A percentile compares a stretch with the other conserved stretches of the same genome.
phyloP scores from a whole-genome alignment of 2,888 invertebrate genomes.

The Drosophila leonis region DNA sequence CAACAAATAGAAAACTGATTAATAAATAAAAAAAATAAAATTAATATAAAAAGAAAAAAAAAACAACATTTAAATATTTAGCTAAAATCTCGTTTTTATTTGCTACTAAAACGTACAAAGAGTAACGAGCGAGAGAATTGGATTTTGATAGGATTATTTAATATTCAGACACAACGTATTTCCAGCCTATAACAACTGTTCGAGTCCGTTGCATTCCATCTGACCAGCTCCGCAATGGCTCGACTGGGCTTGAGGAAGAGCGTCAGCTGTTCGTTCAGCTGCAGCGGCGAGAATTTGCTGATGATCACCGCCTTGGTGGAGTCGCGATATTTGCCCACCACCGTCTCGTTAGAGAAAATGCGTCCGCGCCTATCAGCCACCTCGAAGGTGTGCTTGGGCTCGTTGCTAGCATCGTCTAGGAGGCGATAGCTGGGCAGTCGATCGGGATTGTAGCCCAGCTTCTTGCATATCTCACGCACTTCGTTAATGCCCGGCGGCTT shows the following conservation, averaged over 20 bases:
- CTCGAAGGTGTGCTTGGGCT: slow-evolving; percentile 73
- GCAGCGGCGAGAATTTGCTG: slow-evolving; percentile 84
- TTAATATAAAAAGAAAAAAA: slow-evolving; percentile 29
- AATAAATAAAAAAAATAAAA: slow-evolving; percentile 55
- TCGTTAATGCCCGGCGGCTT: slow-evolving; percentile 86
- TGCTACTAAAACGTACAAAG: slow-evolving; percentile 75
- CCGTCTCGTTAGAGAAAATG: slow-evolving; percentile 66
- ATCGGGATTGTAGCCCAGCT: slow-evolving; percentile 87
- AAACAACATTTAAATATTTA: slow-evolving; percentile 15
- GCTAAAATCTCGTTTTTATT: slow-evolving; percentile 54
- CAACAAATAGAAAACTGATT: slow-evolving; percentile 61
- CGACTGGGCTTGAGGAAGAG: slow-evolving; percentile 84
- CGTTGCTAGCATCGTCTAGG: slow-evolving; percentile 79
- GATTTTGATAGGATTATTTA: neutral
- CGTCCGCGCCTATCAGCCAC: slow-evolving; percentile 67
- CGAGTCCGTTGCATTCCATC: slow-evolving; percentile 84
- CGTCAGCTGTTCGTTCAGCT: slow-evolving; percentile 81
- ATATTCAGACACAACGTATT: slow-evolving; percentile 78
- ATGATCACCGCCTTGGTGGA: slow-evolving; percentile 83
- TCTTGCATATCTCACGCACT: slow-evolving; percentile 87
- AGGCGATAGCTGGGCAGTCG: slow-evolving; percentile 81
- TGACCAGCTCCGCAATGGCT: slow-evolving; percentile 83
- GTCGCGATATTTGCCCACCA: slow-evolving; percentile 76
- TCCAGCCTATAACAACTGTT: slow-evolving; percentile 83
- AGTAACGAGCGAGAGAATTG: slow-evolving; percentile 28